Percentiles rank a stretch among this genome's conserved stretches.
Conservation (phyloP, 2,113 vertebrate genomes). For the Taurulus bubalis region DNA sequence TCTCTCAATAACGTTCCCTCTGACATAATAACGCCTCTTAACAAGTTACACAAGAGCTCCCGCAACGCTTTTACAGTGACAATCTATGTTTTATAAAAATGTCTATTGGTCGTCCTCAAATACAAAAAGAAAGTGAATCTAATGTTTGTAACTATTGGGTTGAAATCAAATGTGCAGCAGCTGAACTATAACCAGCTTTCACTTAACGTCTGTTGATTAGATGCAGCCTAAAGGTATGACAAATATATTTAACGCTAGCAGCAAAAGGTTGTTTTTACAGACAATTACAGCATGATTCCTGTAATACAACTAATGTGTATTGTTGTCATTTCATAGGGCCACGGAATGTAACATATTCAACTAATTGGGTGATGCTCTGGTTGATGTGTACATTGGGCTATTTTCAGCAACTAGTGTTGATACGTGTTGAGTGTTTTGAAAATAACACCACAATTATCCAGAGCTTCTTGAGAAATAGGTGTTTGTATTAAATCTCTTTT, state of each 20-base stretch:
- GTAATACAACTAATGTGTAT: not conserved
- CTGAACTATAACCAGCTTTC: not conserved
- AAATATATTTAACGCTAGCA: not conserved
- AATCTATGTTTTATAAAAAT: not conserved
- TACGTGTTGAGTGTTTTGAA: not conserved
- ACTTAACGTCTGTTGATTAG: conserved; percentile 19
- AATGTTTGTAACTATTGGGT: not conserved
- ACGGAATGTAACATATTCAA: not conserved
- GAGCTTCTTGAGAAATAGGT: not conserved
- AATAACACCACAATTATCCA: not conserved
- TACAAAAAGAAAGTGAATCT: not conserved
- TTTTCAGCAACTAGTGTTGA: not conserved
- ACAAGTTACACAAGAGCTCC: conserved; percentile 12
- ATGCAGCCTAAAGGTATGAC: not conserved
- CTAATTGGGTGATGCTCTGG: not conserved
- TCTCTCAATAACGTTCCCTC: not conserved
- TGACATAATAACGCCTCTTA: conserved; percentile 52
- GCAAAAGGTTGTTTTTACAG: not conserved
- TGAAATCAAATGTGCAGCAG: not conserved
- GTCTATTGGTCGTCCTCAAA: too few species aligned
- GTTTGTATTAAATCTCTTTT: not conserved
- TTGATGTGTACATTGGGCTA: not conserved
- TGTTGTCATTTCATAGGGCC: not conserved
- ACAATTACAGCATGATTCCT: not conserved
- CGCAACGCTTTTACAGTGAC: not conserved